Evolutionary conservation across 2,888 invertebrate genomes (phyloP).

Genomic region (Perizoma flavofasciatum): DNA sequence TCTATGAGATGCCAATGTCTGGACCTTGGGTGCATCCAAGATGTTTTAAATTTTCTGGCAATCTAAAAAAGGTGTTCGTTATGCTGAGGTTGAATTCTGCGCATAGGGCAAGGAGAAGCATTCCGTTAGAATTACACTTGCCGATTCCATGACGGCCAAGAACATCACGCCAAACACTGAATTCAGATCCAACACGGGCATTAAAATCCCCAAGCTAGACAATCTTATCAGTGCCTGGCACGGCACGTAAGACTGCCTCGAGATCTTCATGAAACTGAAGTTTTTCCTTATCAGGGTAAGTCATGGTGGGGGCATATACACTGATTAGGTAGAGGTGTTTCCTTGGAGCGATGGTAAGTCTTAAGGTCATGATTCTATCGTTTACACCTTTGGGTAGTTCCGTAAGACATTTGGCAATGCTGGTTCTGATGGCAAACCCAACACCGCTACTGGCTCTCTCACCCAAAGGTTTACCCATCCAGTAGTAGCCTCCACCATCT

Average conservation of each 20-base stretch:
- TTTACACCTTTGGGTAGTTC: conserved; percentile 29
- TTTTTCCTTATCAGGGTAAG: no score
- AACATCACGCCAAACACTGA: no score
- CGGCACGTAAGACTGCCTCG: no score
- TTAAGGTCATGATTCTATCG: conserved; percentile 28
- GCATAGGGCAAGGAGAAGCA: no score
- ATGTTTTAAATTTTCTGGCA: conserved; percentile 34
- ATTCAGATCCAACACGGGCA: no score
- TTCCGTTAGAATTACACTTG: no score
- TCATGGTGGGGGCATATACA: no score
- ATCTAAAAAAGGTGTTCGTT: conserved; percentile 5
- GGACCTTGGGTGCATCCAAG: conserved; percentile 40
- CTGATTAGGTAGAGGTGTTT: no score
- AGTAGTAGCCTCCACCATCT: conserved; percentile 28
- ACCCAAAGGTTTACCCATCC: conserved; percentile 19
- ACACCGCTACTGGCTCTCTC: conserved; percentile 24
- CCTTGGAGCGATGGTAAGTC: not conserved
- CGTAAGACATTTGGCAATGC: conserved; percentile 15
- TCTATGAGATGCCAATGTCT: conserved; percentile 40
- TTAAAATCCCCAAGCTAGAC: no score
- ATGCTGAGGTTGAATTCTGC: not conserved
- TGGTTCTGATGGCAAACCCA: conserved; percentile 27
- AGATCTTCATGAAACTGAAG: no score
- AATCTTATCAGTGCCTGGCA: no score
- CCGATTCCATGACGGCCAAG: no score